phyloP scores from a whole-genome alignment of 37 sponge, comb jelly and placozoan species.

The Ianthella basta region DNA sequence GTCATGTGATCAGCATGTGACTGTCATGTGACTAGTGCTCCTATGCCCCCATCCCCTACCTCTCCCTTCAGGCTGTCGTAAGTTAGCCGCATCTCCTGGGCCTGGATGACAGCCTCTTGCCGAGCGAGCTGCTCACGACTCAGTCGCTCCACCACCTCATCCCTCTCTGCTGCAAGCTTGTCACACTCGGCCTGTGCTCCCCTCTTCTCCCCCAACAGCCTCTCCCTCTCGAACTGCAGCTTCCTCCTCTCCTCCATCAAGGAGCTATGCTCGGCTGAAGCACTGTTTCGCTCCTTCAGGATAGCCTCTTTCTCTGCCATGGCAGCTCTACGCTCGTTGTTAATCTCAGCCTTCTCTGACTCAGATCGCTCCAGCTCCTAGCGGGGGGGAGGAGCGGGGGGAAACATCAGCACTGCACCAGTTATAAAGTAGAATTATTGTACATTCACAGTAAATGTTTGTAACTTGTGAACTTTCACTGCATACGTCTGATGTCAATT shows the following conservation, averaged over 20 bases:
- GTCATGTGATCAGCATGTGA: too few relatives aligned
- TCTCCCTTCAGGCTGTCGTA: neutral
- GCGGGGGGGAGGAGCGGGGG: too few relatives aligned
- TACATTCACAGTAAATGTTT: too few relatives aligned
- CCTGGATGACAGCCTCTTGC: slow-evolving; percentile 22
- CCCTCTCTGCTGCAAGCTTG: slow-evolving; percentile 28
- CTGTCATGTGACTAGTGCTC: too few relatives aligned
- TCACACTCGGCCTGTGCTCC: slow-evolving; percentile 48
- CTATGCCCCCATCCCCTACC: neutral
- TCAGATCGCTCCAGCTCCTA: slow-evolving; percentile 7
- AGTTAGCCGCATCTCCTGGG: slow-evolving; percentile 13
- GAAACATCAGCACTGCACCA: too few relatives aligned
- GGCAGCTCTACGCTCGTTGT: slow-evolving; percentile 1
- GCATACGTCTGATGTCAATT: too few relatives aligned
- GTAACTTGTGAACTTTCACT: too few relatives aligned
- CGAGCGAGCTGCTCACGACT: slow-evolving; percentile 13
- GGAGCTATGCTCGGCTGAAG: slow-evolving; percentile 28
- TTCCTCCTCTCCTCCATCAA: slow-evolving; percentile 36
- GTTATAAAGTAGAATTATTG: too few relatives aligned
- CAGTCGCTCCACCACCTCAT: slow-evolving; percentile 22
- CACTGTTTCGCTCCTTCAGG: slow-evolving; percentile 21
- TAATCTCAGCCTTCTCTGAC: slow-evolving; percentile 16
- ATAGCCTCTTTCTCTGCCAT: slow-evolving; percentile 14
- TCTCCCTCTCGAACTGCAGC: slow-evolving; percentile 41
- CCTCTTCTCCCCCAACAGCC: slow-evolving; percentile 48